phyloP scores from a whole-genome alignment of 2,797 vertebrate species.

The Cephalopachus bancanus region DNA sequence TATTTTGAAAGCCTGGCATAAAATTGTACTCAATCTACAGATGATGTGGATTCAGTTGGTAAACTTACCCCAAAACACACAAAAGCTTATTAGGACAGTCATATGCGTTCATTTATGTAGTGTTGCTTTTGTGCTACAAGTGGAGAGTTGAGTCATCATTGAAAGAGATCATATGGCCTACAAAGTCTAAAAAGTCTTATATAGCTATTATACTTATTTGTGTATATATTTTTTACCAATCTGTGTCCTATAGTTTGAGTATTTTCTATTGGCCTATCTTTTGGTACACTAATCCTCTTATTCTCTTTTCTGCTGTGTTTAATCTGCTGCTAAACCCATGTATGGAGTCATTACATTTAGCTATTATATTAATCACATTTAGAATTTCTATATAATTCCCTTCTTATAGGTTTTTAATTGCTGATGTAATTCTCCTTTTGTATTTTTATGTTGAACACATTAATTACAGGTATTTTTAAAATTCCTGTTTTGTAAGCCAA shows the following conservation, averaged over 20 bases:
- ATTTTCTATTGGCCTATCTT: not conserved
- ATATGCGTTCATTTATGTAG: not conserved
- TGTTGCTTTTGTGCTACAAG: not conserved
- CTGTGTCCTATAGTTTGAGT: not conserved
- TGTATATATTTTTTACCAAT: not conserved
- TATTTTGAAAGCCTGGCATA: not conserved
- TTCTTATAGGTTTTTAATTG: not conserved
- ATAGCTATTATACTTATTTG: not conserved
- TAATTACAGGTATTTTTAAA: not conserved
- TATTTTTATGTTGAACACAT: not conserved
- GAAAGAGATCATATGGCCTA: not conserved
- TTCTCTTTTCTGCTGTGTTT: not conserved
- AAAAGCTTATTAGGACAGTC: not conserved
- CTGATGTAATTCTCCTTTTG: not conserved
- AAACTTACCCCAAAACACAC: not conserved
- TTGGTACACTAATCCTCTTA: not conserved
- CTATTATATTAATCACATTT: not conserved
- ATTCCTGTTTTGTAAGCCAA: not conserved
- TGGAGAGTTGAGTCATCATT: not conserved
- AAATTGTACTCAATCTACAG: not conserved
- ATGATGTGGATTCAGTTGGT: not conserved
- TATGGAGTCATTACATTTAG: not conserved
- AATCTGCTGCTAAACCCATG: not conserved
- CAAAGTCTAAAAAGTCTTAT: not conserved
- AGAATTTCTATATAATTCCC: not conserved